Evolutionary conservation across 2,113 vertebrate genomes (phyloP), one percentile per base, ranked within the genome.

Genomic region (Neotoma lepida): DNA sequence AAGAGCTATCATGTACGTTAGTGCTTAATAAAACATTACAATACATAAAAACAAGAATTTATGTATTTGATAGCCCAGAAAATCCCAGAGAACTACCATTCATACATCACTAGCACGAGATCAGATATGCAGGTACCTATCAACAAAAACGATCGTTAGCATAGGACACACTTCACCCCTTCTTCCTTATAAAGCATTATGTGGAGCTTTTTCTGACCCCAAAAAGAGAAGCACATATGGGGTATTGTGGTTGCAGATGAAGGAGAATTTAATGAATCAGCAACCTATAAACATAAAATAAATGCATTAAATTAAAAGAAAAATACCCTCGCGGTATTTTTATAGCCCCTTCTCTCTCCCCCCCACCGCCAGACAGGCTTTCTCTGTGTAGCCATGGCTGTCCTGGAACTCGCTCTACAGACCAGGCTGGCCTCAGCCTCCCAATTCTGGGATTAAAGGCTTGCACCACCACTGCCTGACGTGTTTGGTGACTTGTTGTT

Each of bases 301-400:
- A 95, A 82, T 13, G n/a, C 76, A 56, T 81, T 54, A 81, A 86
- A 93, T 74, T 54, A 76, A 74, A 95, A 77, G 76, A 30, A 91
- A 94, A 96, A 80, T 81, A 74, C 2, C 71, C 56, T 93, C 80
- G 18, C 41, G 22, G 20, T 51, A 61, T 78, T 92, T 84, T 56
- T 90, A 44, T 28, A 93, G 54, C 39, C 81, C 35, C 86, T 6
- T 77, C n/a, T 22, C 35, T 22, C n/a, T 35, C 33, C 4, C 64
- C 64, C 8, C n/a, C n/a, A n/a, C n/a, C n/a, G n/a, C n/a, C 33
- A 18, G 15, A 70, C 33, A 68, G 33, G 64, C 13, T 35, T 68
- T 68, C 15, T 70, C 28, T 10, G 66, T n/a, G 66, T 35, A n/a
- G 66, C 66, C 35, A 33, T 70, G 66, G 6, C 35, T 70, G 15